Conservation (phyloP, 64 coral and sea anemone species). For the Cladopsammia gracilis region DNA sequence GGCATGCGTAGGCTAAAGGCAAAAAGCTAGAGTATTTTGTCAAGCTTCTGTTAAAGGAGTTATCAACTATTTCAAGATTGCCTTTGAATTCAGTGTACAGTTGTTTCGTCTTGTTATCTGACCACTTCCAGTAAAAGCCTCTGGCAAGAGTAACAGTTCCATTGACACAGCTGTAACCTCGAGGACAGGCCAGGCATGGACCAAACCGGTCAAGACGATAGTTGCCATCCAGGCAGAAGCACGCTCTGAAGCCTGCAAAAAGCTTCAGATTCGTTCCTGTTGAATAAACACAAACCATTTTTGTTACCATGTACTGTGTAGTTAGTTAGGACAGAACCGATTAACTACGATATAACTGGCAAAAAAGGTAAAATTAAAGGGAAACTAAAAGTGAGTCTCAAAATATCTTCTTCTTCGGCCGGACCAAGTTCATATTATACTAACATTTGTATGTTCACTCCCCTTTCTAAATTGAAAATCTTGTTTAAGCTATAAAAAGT, state of each 20-base stretch:
- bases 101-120: conserved; percentile 7
- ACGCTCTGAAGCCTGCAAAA: conserved; percentile 65
- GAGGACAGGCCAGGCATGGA: conserved; percentile 44
- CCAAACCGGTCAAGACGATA: conserved; percentile 73
- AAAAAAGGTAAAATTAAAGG: too few species aligned
- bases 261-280: conserved; percentile 50
- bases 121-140: conserved; percentile 67
- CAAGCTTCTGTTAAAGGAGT: background rate
- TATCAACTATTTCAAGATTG: conserved; percentile 12
- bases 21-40: conserved; percentile 9
- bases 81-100: conserved; percentile 36
- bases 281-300: background rate
- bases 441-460: too few species aligned
- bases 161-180: conserved; percentile 51
- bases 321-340: too few species aligned
- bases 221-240: conserved; percentile 34
- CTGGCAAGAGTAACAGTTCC: conserved; percentile 40
- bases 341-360: too few species aligned
- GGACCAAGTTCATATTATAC: too few species aligned
- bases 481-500: too few species aligned
- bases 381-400: too few species aligned
- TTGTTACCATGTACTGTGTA: too few species aligned
- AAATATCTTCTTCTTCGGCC: too few species aligned
- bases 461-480: too few species aligned
- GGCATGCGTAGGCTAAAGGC: conserved; percentile 44